These are phyloP conservation scores for Andricus curvator DNA, from an alignment of 2,888 invertebrate species.

Conservation along the genomic window DNA sequence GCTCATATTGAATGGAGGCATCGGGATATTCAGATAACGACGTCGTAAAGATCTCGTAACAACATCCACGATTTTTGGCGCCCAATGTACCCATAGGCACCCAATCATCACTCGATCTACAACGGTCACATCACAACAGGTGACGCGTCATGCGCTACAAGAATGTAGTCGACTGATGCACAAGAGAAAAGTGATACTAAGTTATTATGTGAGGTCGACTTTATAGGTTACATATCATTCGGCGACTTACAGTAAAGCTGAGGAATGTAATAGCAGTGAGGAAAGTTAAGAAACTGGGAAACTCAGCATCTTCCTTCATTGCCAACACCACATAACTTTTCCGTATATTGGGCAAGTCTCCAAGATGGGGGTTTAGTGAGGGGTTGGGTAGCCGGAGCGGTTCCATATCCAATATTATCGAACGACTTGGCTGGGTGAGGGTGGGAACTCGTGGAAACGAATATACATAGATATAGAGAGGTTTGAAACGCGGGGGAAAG, in stretches of 20 bases:
- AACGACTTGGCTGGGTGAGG: neutral
- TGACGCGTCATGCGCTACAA: neutral
- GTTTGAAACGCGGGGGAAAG: neutral
- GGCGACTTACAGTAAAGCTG: neutral
- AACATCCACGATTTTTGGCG: too few relatives aligned
- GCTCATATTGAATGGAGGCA: too few relatives aligned
- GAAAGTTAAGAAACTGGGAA: neutral
- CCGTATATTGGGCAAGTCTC: neutral
- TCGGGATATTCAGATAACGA: too few relatives aligned
- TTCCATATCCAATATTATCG: conserved; percentile 7
- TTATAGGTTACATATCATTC: conserved; percentile 2
- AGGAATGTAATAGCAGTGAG: conserved; percentile 3
- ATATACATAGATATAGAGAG: conserved; percentile 6
- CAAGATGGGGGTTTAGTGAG: neutral
- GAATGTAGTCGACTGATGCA: neutral
- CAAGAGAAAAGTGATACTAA: neutral
- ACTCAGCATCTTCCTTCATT: conserved; percentile 7
- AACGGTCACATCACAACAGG: neutral
- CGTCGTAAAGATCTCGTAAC: too few relatives aligned
- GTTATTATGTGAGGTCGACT: neutral
- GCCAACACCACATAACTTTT: conserved; percentile 7
- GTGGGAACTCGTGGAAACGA: neutral
- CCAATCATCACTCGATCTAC: neutral
- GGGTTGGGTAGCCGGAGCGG: neutral
- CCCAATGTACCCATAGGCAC: too few relatives aligned